These are phyloP conservation scores for Selene dorsalis DNA, from an alignment of 2,797 vertebrate species.

Conservation along the genomic window DNA sequence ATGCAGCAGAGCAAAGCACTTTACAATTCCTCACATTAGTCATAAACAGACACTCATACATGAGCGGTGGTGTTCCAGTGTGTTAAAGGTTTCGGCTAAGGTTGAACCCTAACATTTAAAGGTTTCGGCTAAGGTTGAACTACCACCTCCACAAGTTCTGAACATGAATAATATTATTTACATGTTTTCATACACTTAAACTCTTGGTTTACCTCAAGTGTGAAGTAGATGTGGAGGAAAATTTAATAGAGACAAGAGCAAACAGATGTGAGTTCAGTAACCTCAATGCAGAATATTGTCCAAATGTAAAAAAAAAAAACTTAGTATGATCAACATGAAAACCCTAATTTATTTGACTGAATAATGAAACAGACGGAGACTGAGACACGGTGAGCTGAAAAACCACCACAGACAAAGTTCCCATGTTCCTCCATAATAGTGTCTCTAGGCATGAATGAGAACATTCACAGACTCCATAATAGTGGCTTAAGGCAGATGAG, in stretches of 20 bases:
- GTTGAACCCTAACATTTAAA: too few species aligned
- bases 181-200: neutral
- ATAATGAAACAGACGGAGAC: constrained; percentile 28
- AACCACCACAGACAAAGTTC: neutral
- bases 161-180: neutral
- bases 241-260: neutral
- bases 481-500: constrained; percentile 10
- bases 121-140: neutral
- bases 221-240: neutral
- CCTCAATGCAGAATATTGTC: neutral
- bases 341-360: constrained; percentile 57
- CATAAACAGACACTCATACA: neutral
- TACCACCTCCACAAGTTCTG: neutral
- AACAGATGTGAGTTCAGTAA: neutral
- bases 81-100: neutral
- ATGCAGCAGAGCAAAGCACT: neutral
- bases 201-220: neutral
- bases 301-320: constrained; percentile 2
- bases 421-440: neutral
- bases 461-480: too few species aligned
- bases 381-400: neutral
- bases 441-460: neutral
- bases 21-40: neutral
- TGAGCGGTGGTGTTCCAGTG: neutral
- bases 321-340: constrained; percentile 17